Evolutionary conservation across 2,888 invertebrate species (phyloP).

Genomic region (Phragmatobia fuliginosa): DNA sequence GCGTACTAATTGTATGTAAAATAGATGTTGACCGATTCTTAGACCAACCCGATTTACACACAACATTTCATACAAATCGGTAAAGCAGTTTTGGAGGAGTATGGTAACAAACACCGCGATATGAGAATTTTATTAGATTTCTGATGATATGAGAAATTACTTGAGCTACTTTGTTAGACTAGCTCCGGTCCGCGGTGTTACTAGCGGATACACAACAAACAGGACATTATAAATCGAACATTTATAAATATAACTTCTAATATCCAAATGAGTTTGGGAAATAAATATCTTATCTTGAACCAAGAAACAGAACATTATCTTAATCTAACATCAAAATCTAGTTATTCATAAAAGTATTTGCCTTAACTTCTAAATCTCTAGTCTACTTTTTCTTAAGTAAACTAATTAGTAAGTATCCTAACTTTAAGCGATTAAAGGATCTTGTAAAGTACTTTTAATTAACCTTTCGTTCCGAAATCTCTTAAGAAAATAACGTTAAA

Average conservation of each 20-base stretch:
- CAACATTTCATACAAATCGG: too few relatives aligned
- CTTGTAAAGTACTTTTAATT: neutral
- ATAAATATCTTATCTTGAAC: neutral
- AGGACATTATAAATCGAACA: too few relatives aligned
- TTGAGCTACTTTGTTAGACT: too few relatives aligned
- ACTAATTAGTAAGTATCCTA: neutral
- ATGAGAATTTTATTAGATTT: too few relatives aligned
- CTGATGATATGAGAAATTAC: too few relatives aligned
- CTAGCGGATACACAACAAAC: too few relatives aligned
- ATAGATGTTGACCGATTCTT: too few relatives aligned
- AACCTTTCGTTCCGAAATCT: neutral
- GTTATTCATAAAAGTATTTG: neutral
- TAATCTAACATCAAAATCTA: neutral
- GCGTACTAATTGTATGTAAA: too few relatives aligned
- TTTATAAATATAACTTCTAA: neutral
- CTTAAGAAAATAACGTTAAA: neutral
- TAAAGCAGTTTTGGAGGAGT: too few relatives aligned
- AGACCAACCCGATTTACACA: too few relatives aligned
- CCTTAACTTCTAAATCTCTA: neutral
- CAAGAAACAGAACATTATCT: neutral
- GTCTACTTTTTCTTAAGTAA: neutral
- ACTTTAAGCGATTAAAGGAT: neutral
- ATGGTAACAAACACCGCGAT: too few relatives aligned
- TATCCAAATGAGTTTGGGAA: neutral
- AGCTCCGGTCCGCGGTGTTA: too few relatives aligned